Evolutionary conservation across 2,888 invertebrate species (phyloP).

Genomic region (Lasioglossum villosulum): DNA sequence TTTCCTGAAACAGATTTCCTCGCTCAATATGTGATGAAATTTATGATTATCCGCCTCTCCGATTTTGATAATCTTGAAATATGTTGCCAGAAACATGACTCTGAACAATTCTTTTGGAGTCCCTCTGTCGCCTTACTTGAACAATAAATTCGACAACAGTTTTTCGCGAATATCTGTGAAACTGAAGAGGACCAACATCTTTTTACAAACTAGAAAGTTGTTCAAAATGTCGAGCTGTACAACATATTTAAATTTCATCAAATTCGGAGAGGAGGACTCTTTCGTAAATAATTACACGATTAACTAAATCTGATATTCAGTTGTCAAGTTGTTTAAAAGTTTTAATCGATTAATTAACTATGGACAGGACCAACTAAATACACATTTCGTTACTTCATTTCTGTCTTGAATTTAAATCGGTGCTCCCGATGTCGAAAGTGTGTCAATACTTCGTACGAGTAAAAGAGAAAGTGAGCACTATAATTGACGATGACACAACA

Average conservation of each 20-base stretch:
- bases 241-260: not conserved
- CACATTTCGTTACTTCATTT: not conserved
- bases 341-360: not conserved
- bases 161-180: too few species aligned
- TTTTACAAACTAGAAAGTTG: not conserved
- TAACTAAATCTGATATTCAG: not conserved
- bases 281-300: not conserved
- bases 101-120: too few species aligned
- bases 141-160: not conserved
- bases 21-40: not conserved
- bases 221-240: not conserved
- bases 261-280: not conserved
- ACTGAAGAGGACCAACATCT: too few species aligned
- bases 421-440: constrained; percentile 10
- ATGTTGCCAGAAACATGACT: not conserved
- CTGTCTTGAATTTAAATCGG: not conserved
- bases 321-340: not conserved
- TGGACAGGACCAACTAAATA: not conserved
- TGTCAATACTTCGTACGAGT: not conserved
- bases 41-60: not conserved
- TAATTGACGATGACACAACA: constrained; percentile 38
- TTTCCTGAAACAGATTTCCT: constrained; percentile 63
- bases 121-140: not conserved
- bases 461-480: constrained; percentile 63
- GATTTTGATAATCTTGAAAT: not conserved